Evolutionary conservation across 2,113 vertebrate species (phyloP), one percentile per base, ranked within the genome.

Genomic region (Thalassoma bifasciatum): DNA sequence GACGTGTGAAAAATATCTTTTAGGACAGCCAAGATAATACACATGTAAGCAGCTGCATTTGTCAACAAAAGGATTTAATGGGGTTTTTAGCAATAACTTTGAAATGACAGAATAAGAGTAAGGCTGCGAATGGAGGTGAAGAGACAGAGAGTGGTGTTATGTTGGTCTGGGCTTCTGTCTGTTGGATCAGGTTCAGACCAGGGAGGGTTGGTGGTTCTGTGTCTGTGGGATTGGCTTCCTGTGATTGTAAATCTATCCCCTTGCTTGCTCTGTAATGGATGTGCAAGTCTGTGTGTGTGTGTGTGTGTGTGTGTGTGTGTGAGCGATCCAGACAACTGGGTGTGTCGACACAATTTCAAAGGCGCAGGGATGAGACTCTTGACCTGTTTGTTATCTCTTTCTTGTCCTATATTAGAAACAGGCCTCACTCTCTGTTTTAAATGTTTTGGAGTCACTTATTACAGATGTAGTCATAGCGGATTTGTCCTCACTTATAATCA

Each of bases 241-340:
- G 86, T 86, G 84, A 90, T 88, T 91, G 88, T 91, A 83, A 88
- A 82, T 77, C 50, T 86, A 84, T 82, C 82, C 77, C 49, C 56
- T 37, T 47, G 47, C 56, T 37, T 47, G 47, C 72, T 68, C 73
- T 79, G 75, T 75, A 61, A 68, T 72, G 60, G 61, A 60, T 69
- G 65, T 70, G 69, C 36, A 52, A 58, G 58, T 36, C 9, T 75
- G 59, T 56, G 42, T 46, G 52, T 46, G 51, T 49, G 22, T 42
- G 30, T 71, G 57, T 56, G 53, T 72, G 52, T 81, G 16, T 46
- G 57, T 26, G 53, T 38, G 47, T 10, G 17, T 38, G 63, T 26
- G n/a, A 52, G 12, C n/a, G 50, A 74, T 8, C 2, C 23, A 26
- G 46, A 60, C 49, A 69, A 63, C 53, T 70, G 69, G 69, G 65